These are phyloP conservation scores for Corapipo altera DNA, from an alignment of 2,113 vertebrate species.

Conservation along the genomic window DNA sequence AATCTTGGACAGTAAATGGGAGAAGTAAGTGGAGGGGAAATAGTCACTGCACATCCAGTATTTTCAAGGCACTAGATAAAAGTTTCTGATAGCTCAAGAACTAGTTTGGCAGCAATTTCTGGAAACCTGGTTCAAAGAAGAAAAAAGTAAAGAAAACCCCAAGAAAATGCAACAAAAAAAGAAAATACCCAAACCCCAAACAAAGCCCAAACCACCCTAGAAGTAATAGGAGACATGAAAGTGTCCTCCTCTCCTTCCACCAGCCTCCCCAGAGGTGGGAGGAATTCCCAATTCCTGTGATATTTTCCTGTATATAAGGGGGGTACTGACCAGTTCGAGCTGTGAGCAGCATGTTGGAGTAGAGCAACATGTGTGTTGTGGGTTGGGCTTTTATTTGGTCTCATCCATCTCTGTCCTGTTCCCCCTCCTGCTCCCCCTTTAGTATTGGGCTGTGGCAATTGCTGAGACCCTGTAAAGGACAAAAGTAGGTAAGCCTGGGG, in stretches of 20 bases:
- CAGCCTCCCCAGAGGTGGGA: accelerated
- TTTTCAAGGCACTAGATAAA: background rate
- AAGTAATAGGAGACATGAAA: background rate
- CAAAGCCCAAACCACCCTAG: background rate
- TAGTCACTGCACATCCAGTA: accelerated
- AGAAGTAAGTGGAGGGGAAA: background rate
- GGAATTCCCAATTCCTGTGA: background rate
- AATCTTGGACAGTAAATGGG: accelerated
- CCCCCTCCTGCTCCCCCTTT: accelerated
- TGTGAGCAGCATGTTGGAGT: background rate
- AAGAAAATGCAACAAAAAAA: background rate
- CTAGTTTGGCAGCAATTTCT: background rate
- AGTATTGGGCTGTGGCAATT: background rate
- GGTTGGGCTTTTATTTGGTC: background rate
- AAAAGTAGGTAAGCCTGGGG: background rate
- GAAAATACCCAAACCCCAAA: no score
- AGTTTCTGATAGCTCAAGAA: background rate
- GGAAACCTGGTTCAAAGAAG: background rate
- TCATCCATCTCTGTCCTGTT: background rate
- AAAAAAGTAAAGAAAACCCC: background rate
- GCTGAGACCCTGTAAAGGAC: background rate
- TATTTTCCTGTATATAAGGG: background rate
- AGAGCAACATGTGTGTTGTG: accelerated
- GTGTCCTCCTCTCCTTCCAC: accelerated
- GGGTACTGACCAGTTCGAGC: background rate